Evolutionary conservation across 2,797 vertebrate genomes (phyloP).

Genomic region (Syngnathus acus): DNA sequence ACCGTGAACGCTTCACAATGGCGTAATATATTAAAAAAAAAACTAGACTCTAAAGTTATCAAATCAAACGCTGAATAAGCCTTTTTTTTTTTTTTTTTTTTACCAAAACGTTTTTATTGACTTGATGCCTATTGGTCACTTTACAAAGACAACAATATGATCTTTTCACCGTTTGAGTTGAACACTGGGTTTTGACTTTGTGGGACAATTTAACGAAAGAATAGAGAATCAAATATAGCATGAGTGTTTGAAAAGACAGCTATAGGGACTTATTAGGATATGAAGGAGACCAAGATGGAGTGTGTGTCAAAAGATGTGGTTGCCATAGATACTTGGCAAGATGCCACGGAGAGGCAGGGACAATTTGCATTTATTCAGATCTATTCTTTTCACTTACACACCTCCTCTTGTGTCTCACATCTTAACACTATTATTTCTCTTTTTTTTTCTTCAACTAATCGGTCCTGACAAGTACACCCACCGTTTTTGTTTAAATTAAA

Average conservation of each 20-base stretch:
- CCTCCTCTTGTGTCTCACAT: background rate
- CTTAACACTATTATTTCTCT: background rate
- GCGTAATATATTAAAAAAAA: background rate
- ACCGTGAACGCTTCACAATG: slow-evolving; percentile 42
- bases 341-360: slow-evolving; percentile 52
- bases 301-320: slow-evolving; percentile 56
- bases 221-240: slow-evolving; percentile 13
- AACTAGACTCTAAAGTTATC: background rate
- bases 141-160: background rate
- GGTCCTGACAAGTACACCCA: no score
- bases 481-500: no score
- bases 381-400: slow-evolving; percentile 22
- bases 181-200: slow-evolving; percentile 11
- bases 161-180: slow-evolving; percentile 1
- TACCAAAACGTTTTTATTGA: background rate
- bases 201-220: slow-evolving; percentile 27
- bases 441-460: no score
- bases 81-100: background rate
- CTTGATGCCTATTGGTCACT: background rate
- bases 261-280: slow-evolving; percentile 53
- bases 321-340: slow-evolving; percentile 71
- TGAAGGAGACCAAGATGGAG: slow-evolving; percentile 47
- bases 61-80: background rate
- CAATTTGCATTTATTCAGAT: slow-evolving; percentile 71
- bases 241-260: slow-evolving; percentile 30